A percentile compares a stretch with the other conserved stretches of the same genome.
phyloP scores from a whole-genome alignment of 1,140 invertebrate genomes.

The Pachypsylla venusta region DNA sequence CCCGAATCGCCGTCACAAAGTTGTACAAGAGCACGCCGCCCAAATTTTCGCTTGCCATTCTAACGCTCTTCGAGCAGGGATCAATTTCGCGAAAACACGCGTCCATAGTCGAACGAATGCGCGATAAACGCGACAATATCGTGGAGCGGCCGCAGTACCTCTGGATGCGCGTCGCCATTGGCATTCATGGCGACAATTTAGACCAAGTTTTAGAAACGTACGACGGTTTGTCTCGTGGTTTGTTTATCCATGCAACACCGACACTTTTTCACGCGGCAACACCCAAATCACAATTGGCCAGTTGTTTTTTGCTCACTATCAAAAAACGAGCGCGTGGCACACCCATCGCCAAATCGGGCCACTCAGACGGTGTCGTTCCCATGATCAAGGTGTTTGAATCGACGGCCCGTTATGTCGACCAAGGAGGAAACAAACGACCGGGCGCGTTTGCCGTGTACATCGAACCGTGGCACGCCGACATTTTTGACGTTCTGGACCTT shows the following conservation, averaged over 20 bases:
- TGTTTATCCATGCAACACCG: constrained; percentile 57
- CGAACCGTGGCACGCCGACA: constrained; percentile 58
- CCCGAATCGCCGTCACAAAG: constrained; percentile 51
- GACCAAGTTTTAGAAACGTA: constrained; percentile 52
- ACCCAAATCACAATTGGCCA: constrained; percentile 42
- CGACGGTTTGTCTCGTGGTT: constrained; percentile 48
- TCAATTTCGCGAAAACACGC: constrained; percentile 32
- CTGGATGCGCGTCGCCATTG: constrained; percentile 53
- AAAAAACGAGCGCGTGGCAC: constrained; percentile 47
- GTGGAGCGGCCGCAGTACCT: constrained; percentile 54
- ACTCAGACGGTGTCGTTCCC: constrained; percentile 50
- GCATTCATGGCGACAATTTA: constrained; percentile 51
- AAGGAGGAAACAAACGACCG: constrained; percentile 58
- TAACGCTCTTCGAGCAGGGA: constrained; percentile 40
- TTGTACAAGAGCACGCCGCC: constrained; percentile 49
- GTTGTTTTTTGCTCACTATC: constrained; percentile 52
- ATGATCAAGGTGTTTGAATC: constrained; percentile 57
- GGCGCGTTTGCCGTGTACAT: constrained; percentile 59
- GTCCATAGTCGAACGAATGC: constrained; percentile 44
- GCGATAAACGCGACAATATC: constrained; percentile 47
- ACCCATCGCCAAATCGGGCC: constrained; percentile 50
- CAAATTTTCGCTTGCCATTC: constrained; percentile 39
- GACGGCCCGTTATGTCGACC: constrained; percentile 55
- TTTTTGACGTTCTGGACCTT: constrained; percentile 50
- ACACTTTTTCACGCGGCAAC: constrained; percentile 57